Evolutionary conservation across 2,113 vertebrate genomes (phyloP).

Genomic region (Steatornis caripensis): DNA sequence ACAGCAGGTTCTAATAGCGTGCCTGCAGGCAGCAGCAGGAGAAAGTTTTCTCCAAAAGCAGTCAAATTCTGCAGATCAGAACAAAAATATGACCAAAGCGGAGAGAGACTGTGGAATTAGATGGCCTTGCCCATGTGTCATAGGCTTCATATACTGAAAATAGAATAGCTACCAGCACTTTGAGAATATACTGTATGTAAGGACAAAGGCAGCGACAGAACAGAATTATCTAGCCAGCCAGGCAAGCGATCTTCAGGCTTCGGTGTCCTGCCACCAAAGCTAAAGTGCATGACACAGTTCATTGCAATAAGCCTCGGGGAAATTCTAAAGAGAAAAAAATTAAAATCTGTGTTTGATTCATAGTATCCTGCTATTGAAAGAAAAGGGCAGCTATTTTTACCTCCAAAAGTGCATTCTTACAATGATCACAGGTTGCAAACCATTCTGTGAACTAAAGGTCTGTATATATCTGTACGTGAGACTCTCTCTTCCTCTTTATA

Average conservation of each 20-base stretch:
- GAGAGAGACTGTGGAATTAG: not conserved
- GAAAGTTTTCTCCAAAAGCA: not conserved
- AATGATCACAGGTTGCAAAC: not conserved
- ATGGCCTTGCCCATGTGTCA: not conserved
- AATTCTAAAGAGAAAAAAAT: not conserved
- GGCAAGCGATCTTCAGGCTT: not conserved
- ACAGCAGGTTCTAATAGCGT: not conserved
- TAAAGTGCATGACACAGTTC: not conserved
- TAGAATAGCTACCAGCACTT: not conserved
- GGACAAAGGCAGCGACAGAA: not conserved
- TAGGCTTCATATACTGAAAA: not conserved
- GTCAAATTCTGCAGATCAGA: not conserved
- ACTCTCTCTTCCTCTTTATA: not conserved
- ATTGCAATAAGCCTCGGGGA: not conserved
- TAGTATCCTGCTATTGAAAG: not conserved
- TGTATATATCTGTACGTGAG: not conserved
- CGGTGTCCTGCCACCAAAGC: not conserved
- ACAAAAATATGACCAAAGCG: not conserved
- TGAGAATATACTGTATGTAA: not conserved
- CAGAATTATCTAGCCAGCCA: not conserved
- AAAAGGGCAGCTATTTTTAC: not conserved
- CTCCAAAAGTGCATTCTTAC: not conserved
- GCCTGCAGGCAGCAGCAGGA: not conserved
- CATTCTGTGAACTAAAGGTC: not conserved
- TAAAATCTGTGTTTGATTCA: not conserved